Percentiles rank a stretch among this genome's conserved stretches.
These are phyloP conservation scores for Bombus sibiricus DNA, from an alignment of 1,140 invertebrate genomes.

Conservation along the genomic window DNA sequence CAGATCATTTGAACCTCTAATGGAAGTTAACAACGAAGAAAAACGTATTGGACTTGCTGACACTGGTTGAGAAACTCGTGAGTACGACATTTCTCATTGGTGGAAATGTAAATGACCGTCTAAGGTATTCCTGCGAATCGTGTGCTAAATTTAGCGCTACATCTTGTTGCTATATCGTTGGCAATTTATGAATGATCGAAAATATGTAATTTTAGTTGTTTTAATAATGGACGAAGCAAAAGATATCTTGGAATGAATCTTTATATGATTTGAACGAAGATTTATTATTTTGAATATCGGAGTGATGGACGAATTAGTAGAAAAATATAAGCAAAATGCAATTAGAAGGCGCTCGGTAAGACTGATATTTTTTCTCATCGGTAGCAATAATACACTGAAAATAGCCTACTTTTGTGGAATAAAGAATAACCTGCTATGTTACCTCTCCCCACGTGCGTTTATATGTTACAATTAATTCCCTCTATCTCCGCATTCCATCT, in stretches of 20 bases:
- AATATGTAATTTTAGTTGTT: too few species aligned
- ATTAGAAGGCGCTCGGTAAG: neutral
- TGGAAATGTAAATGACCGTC: conserved; percentile 45
- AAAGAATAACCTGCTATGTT: neutral
- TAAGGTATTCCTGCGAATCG: conserved; percentile 28
- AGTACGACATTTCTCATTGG: conserved; percentile 23
- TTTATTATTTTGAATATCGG: neutral
- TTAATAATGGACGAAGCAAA: too few species aligned
- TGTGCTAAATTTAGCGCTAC: conserved; percentile 27
- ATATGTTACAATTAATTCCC: conserved; percentile 32
- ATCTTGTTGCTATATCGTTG: neutral
- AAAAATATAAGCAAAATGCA: neutral
- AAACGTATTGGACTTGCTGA: neutral
- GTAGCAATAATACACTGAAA: neutral
- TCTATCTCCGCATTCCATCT: conserved; percentile 24
- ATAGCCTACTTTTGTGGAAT: conserved; percentile 23
- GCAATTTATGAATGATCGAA: too few species aligned
- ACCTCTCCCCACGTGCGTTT: neutral
- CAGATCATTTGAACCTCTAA: conserved; percentile 19
- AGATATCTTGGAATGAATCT: too few species aligned
- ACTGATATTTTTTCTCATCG: neutral
- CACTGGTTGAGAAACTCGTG: conserved; percentile 15
- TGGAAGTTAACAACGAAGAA: neutral
- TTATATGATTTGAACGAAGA: neutral
- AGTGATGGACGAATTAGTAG: neutral